These are phyloP conservation scores for Penaeus vannamei DNA, from an alignment of 1,140 invertebrate genomes.

Conservation along the genomic window DNA sequence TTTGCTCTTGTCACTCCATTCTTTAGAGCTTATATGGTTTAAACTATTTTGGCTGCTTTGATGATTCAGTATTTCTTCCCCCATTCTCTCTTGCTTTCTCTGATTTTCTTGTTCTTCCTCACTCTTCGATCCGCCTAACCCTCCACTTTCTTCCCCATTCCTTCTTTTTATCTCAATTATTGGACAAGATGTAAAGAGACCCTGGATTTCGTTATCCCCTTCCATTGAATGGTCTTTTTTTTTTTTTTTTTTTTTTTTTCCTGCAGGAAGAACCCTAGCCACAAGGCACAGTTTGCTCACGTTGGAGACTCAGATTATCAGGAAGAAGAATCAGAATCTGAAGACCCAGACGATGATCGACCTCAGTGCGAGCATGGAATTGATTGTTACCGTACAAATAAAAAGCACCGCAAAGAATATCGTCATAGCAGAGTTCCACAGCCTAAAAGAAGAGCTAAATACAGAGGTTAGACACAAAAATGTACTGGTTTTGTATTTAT, in stretches of 20 bases:
- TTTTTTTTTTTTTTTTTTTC: not conserved
- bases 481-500: not conserved
- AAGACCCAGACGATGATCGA: conserved; percentile 71
- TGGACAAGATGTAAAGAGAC: too few species aligned
- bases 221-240: not conserved
- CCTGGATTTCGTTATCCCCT: too few species aligned
- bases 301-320: conserved; percentile 75
- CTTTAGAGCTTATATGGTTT: too few species aligned
- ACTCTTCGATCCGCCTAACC: too few species aligned
- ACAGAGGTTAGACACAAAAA: conserved; percentile 42
- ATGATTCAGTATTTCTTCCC: too few species aligned
- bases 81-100: too few species aligned
- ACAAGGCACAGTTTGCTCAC: conserved; percentile 71
- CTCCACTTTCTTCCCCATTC: too few species aligned
- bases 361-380: conserved; percentile 75
- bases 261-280: conserved; percentile 71
- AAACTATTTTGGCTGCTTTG: too few species aligned
- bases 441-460: conserved; percentile 59
- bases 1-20: too few species aligned
- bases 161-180: too few species aligned
- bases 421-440: conserved; percentile 72
- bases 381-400: conserved; percentile 75
- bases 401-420: conserved; percentile 73
- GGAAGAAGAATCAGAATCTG: conserved; percentile 59
- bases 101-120: too few species aligned